phyloP scores from a whole-genome alignment of 2,797 vertebrate species.

The Eleutherodactylus coqui region DNA sequence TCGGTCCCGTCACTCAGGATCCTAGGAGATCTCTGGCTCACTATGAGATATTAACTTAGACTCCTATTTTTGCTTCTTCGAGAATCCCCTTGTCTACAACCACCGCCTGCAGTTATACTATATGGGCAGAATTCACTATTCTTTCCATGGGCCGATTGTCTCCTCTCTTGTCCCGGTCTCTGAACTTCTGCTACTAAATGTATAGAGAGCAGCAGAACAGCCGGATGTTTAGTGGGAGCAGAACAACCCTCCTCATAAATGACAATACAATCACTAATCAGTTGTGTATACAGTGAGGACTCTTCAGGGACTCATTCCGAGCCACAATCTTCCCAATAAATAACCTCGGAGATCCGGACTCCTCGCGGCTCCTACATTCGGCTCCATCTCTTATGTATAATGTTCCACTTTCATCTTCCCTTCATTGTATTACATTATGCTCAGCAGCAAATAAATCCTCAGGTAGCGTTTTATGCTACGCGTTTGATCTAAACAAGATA shows the following conservation, averaged over 20 bases:
- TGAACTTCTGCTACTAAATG: not conserved
- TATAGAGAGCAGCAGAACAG: not conserved
- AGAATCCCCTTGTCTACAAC: not conserved
- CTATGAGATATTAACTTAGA: too few relatives aligned
- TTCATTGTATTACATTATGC: constrained; percentile 27
- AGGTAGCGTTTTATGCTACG: not conserved
- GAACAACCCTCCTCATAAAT: not conserved
- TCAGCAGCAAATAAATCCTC: constrained; percentile 31
- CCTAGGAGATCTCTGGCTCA: too few relatives aligned
- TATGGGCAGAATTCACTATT: not conserved
- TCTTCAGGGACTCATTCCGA: not conserved
- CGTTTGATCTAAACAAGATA: constrained; percentile 21
- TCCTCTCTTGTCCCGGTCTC: not conserved
- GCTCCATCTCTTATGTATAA: constrained; percentile 2
- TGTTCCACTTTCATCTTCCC: constrained; percentile 2
- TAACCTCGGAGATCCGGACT: not conserved
- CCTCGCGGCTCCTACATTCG: not conserved
- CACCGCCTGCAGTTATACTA: not conserved
- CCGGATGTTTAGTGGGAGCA: not conserved
- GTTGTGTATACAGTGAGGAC: not conserved
- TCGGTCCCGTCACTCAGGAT: too few relatives aligned
- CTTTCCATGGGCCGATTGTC: not conserved
- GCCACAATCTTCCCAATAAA: constrained; percentile 17
- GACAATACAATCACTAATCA: constrained; percentile 10
- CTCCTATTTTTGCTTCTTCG: not conserved